Conservation (phyloP, 2,888 invertebrate species). For the Drosophila tanythrix region DNA sequence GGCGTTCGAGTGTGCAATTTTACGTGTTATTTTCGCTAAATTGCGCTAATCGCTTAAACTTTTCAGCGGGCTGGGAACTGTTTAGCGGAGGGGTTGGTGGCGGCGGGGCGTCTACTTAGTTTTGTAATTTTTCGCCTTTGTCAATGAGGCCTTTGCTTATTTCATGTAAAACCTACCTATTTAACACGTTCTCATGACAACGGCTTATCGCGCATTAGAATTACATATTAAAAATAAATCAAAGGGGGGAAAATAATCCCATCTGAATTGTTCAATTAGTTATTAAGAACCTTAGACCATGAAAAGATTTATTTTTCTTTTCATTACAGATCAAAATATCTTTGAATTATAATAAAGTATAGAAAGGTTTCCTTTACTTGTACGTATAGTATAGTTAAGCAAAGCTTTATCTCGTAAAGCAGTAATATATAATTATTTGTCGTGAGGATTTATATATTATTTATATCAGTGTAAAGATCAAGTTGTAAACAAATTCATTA, state of each 20-base stretch:
- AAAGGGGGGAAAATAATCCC: not conserved
- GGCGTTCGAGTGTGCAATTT: slow-evolving; percentile 79
- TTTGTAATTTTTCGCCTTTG: slow-evolving; percentile 44
- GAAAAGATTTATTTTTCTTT: not conserved
- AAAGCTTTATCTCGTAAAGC: not conserved
- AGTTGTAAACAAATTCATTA: not conserved
- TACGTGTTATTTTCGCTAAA: slow-evolving; percentile 78
- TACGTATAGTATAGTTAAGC: not conserved
- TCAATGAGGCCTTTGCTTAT: slow-evolving; percentile 36
- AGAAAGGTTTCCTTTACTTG: too few relatives aligned
- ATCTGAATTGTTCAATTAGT: slow-evolving; percentile 2
- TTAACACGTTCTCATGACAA: slow-evolving; percentile 60
- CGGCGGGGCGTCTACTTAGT: slow-evolving; percentile 22
- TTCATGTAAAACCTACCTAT: slow-evolving; percentile 30
- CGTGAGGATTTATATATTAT: not conserved
- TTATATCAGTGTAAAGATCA: not conserved
- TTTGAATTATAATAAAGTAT: not conserved
- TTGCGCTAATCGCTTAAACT: slow-evolving; percentile 77
- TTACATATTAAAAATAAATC: slow-evolving; percentile 28
- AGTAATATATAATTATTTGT: not conserved
- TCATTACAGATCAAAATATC: not conserved
- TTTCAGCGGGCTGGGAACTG: slow-evolving; percentile 47
- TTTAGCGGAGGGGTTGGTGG: not conserved
- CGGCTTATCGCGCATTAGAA: slow-evolving; percentile 51
- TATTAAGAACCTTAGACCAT: not conserved